These are phyloP conservation scores for Colinus virginianus DNA, from an alignment of 2,113 vertebrate genomes.

Conservation along the genomic window DNA sequence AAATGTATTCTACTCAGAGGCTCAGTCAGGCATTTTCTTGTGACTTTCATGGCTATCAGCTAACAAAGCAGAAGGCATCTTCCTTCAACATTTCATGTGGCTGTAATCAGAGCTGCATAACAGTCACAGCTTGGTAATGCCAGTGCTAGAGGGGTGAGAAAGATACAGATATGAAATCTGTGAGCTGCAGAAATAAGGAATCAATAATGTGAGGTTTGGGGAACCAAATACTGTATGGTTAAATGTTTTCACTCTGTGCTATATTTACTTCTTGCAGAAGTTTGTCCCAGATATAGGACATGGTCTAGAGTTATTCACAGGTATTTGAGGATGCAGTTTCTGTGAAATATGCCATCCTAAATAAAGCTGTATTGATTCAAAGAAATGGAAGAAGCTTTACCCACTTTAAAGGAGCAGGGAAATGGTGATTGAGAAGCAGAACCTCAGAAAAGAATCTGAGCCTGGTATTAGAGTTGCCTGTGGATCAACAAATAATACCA, in stretches of 20 bases:
- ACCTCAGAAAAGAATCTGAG: not conserved
- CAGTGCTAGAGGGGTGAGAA: conserved; percentile 5
- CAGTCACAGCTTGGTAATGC: not conserved
- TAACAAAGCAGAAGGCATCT: not conserved
- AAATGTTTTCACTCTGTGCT: not conserved
- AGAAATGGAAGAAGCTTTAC: not conserved
- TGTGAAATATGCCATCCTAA: not conserved
- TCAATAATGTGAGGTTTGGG: conserved; percentile 25
- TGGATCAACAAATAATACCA: not conserved
- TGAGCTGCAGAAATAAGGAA: conserved; percentile 48
- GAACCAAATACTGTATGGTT: conserved; percentile 4
- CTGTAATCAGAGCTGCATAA: conserved; percentile 37
- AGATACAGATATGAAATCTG: not conserved
- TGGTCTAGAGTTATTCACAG: not conserved
- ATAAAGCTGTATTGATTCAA: conserved; percentile 11
- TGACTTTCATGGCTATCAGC: not conserved
- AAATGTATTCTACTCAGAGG: not conserved
- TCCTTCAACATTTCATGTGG: not conserved
- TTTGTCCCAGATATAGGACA: not conserved
- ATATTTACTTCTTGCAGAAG: not conserved
- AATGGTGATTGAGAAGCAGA: not conserved
- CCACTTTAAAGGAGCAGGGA: not conserved
- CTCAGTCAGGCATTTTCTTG: not conserved
- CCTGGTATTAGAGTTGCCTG: not conserved
- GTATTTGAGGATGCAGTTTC: not conserved